Conservation (phyloP, 2,888 invertebrate genomes). For the Pristionchus fissidentatus region DNA sequence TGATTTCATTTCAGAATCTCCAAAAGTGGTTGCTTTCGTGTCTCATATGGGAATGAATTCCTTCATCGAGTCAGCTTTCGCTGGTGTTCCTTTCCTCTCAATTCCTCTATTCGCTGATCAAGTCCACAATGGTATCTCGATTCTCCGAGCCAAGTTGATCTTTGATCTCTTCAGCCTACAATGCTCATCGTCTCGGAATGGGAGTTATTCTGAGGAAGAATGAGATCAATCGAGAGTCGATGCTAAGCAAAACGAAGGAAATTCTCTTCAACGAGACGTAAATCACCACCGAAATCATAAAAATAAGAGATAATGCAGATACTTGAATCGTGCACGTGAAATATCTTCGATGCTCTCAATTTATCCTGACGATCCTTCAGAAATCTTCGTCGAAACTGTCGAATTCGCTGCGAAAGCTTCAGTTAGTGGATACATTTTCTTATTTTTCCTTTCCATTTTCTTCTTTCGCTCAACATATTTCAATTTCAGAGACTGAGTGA, state of each 20-base stretch:
- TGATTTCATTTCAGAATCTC: not conserved
- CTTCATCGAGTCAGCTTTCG: conserved; percentile 58
- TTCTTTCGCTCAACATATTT: not conserved
- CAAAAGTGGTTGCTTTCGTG: conserved; percentile 56
- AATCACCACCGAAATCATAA: not conserved
- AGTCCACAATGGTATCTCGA: not conserved
- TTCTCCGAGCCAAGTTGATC: not conserved
- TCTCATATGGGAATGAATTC: conserved; percentile 63
- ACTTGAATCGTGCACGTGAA: not conserved
- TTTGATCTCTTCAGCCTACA: not conserved
- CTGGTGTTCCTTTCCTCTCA: conserved; percentile 60
- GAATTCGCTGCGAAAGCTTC: conserved; percentile 11
- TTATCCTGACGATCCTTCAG: not conserved
- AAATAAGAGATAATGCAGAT: conserved; percentile 6
- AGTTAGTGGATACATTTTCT: not conserved
- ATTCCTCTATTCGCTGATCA: conserved; percentile 65
- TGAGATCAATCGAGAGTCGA: not conserved
- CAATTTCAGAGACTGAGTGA: conserved; percentile 5
- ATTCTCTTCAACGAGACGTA: not conserved
- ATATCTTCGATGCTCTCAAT: not conserved
- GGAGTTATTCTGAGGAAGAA: not conserved
- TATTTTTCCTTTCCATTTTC: not conserved
- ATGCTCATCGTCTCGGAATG: conserved; percentile 3
- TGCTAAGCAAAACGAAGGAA: not conserved
- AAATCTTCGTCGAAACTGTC: not conserved